phyloP scores from a whole-genome alignment of 2,113 vertebrate genomes.

The Lanius collurio region DNA sequence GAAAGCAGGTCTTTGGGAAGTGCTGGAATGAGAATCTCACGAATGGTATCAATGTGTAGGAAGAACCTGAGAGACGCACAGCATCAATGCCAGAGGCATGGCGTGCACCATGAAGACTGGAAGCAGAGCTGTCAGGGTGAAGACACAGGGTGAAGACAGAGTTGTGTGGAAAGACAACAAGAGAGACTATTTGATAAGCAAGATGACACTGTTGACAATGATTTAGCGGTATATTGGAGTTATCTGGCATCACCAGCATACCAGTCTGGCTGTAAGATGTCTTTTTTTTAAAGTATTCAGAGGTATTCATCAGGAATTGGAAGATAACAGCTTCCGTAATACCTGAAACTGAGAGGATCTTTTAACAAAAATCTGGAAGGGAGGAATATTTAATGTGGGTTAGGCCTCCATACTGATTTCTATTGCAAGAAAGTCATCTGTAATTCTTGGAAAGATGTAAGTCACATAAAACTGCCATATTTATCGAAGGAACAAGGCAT shows the following conservation, averaged over 20 bases:
- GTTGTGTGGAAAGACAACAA: not conserved
- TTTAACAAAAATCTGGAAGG: not conserved
- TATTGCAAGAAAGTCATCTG: not conserved
- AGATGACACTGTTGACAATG: not conserved
- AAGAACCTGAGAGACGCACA: not conserved
- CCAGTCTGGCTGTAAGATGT: not conserved
- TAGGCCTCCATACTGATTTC: not conserved
- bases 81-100: not conserved
- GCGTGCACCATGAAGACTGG: not conserved
- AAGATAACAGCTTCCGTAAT: not conserved
- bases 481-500: not conserved
- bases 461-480: not conserved
- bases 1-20: not conserved
- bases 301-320: not conserved
- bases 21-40: not conserved
- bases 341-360: not conserved
- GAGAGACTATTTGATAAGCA: not conserved
- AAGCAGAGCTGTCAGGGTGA: not conserved
- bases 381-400: not conserved
- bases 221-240: not conserved
- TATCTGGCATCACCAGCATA: not conserved
- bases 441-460: not conserved
- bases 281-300: not conserved
- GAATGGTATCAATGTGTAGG: not conserved
- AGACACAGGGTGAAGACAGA: not conserved